phyloP scores from a whole-genome alignment of 1,140 invertebrate species.

The Campoletis sonorensis region DNA sequence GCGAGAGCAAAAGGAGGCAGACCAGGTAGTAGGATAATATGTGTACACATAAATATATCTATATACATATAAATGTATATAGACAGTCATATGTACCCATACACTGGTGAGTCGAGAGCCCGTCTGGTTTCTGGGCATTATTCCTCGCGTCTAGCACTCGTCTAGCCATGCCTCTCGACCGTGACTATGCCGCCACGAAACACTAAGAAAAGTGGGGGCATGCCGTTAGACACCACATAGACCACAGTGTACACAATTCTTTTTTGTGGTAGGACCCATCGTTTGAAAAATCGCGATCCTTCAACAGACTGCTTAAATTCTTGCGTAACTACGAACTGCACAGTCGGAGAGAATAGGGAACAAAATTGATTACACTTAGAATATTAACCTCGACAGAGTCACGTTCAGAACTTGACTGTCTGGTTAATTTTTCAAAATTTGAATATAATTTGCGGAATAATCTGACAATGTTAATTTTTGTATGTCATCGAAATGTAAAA shows the following conservation, averaged over 20 bases:
- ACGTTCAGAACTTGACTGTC: no score
- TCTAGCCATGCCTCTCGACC: constrained; percentile 68
- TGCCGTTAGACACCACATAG: neutral
- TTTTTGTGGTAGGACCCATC: neutral
- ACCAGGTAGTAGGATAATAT: no score
- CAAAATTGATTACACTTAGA: no score
- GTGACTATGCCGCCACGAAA: constrained; percentile 53
- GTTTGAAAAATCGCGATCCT: neutral
- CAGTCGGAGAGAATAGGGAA: no score
- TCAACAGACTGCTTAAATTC: no score
- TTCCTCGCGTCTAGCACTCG: constrained; percentile 73
- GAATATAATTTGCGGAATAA: no score
- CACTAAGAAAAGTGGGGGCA: constrained; percentile 32
- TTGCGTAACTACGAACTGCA: no score
- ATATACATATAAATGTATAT: neutral
- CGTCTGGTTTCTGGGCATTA: constrained; percentile 64
- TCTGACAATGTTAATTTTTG: no score
- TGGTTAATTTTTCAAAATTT: no score
- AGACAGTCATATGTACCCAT: neutral
- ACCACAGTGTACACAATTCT: neutral
- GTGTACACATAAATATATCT: neutral
- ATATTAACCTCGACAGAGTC: no score
- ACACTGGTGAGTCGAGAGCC: constrained; percentile 16
- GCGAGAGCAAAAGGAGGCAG: constrained; percentile 46
- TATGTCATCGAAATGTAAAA: no score